Conservation (phyloP, 2,113 vertebrate species). For the Equus quagga region DNA sequence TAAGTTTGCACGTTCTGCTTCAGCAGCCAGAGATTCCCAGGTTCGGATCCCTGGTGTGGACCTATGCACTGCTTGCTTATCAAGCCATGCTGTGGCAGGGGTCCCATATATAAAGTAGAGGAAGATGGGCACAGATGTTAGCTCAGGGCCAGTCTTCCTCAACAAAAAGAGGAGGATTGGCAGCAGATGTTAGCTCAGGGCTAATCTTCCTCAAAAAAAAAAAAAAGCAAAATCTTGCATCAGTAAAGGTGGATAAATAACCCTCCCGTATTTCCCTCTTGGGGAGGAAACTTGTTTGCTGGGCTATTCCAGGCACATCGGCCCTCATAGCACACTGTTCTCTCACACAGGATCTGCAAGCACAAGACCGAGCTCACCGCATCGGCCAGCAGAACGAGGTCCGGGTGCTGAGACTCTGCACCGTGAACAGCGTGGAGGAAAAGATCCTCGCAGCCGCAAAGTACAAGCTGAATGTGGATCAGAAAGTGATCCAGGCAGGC, state of each 20-base stretch:
- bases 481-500: conserved; percentile 95
- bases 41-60: no score
- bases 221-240: background rate
- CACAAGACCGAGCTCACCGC: conserved; percentile 93
- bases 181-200: no score
- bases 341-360: conserved; percentile 91
- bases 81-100: no score
- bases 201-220: no score
- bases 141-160: no score
- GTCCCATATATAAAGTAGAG: no score
- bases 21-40: no score
- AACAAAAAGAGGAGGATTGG: no score
- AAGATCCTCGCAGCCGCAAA: conserved; percentile 95
- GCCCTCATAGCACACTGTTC: background rate
- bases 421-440: conserved; percentile 95
- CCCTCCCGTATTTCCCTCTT: background rate
- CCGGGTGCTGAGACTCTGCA: conserved; percentile 92
- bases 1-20: no score
- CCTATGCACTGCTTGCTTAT: no score
- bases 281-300: background rate
- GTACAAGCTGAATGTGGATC: conserved; percentile 95
- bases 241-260: background rate
- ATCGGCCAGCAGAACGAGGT: conserved; percentile 96
- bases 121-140: no score
- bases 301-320: background rate